Conservation (phyloP, 2,888 invertebrate species). For the Noctua fimbriata region DNA sequence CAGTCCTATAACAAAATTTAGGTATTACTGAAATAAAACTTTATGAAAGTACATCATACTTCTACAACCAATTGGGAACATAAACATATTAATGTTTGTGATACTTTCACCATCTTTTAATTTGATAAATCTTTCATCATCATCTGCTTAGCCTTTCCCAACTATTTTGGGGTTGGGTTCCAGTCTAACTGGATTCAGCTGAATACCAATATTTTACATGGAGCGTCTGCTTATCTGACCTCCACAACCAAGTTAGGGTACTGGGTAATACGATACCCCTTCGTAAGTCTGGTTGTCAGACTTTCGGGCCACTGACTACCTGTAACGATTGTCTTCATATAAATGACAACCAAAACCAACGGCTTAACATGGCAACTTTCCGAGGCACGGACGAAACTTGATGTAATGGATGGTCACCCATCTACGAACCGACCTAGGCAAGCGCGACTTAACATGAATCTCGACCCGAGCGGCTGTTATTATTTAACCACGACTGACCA, state of each 20-base stretch:
- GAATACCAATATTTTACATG: no score
- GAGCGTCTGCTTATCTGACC: no score
- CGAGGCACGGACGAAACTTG: no score
- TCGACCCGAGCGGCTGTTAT: no score
- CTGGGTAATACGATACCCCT: not conserved
- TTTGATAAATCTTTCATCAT: not conserved
- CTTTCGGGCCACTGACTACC: not conserved
- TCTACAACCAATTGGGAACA: not conserved
- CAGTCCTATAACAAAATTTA: not conserved
- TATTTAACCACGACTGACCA: not conserved
- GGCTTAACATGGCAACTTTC: no score
- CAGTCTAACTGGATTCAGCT: not conserved
- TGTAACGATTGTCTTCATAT: not conserved
- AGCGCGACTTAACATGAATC: no score
- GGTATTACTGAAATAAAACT: not conserved
- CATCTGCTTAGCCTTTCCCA: not conserved
- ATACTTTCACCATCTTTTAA: not conserved
- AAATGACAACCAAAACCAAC: not conserved
- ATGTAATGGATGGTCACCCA: no score
- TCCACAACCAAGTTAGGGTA: no score
- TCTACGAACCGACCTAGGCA: no score
- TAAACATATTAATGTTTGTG: not conserved
- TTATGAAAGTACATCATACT: not conserved
- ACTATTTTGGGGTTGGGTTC: not conserved
- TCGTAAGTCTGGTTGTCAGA: not conserved